These are phyloP conservation scores for Copsychus sechellarum DNA, from an alignment of 2,113 vertebrate genomes.

Conservation along the genomic window DNA sequence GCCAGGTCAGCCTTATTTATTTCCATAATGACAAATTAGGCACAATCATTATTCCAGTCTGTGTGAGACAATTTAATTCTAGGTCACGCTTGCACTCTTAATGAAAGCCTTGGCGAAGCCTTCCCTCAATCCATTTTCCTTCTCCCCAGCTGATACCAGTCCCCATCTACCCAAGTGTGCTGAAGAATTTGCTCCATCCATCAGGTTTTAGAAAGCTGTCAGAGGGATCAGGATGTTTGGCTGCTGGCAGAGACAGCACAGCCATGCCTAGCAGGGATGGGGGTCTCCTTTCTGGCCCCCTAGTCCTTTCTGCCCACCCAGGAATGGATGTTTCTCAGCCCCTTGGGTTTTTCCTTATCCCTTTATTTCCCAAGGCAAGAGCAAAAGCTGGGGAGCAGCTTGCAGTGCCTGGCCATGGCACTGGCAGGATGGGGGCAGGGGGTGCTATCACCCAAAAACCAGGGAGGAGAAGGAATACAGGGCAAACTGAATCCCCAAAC, in stretches of 20 bases:
- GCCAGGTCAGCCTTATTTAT: slow-evolving; percentile 58
- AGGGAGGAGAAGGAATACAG: neutral
- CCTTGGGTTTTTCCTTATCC: accelerated
- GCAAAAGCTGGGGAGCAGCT: neutral
- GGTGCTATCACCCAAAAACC: neutral
- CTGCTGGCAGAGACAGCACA: neutral
- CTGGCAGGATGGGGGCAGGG: accelerated
- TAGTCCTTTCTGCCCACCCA: neutral
- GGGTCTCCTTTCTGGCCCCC: neutral
- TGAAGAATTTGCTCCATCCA: neutral
- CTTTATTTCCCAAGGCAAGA: neutral
- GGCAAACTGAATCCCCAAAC: neutral
- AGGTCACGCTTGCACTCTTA: slow-evolving; percentile 50
- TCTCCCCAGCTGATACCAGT: slow-evolving; percentile 32
- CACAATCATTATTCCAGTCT: slow-evolving; percentile 53
- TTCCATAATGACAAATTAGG: slow-evolving; percentile 57
- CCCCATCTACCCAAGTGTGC: neutral
- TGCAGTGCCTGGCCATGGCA: no score
- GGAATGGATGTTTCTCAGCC: neutral
- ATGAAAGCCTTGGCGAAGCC: slow-evolving; percentile 62
- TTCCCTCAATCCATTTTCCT: slow-evolving; percentile 59
- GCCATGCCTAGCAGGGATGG: accelerated
- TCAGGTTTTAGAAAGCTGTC: neutral
- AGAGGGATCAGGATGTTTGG: neutral
- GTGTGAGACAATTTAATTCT: slow-evolving; percentile 65